Evolutionary conservation across 2,888 invertebrate species (phyloP).

Genomic region (Lithosia quadra): DNA sequence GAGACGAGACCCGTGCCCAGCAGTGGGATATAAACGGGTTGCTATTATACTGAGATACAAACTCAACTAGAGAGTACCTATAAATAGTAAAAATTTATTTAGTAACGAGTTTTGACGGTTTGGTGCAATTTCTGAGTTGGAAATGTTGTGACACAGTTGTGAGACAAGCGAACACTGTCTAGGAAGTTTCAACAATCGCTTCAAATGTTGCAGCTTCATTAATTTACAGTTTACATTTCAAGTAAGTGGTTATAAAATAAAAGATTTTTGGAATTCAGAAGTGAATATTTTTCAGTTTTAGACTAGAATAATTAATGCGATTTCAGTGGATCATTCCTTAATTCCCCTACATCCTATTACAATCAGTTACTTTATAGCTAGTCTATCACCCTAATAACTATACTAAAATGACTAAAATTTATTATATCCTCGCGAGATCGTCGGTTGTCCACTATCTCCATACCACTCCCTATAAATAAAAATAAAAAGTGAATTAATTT

Average conservation of each 20-base stretch:
- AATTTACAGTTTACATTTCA: not conserved
- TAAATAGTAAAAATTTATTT: conserved; percentile 32
- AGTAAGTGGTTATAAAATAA: not conserved
- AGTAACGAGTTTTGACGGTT: conserved; percentile 45
- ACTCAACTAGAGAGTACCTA: conserved; percentile 20
- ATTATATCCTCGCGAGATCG: too few species aligned
- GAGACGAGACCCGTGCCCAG: too few species aligned
- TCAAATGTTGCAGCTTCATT: conserved; percentile 10
- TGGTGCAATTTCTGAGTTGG: conserved; percentile 21
- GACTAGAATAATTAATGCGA: not conserved
- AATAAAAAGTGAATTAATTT: not conserved
- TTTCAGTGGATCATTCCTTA: too few species aligned
- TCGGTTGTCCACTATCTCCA: too few species aligned
- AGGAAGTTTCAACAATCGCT: conserved; percentile 20
- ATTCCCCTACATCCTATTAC: too few species aligned
- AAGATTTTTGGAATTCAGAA: not conserved
- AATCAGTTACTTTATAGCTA: too few species aligned
- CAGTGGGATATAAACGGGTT: too few species aligned
- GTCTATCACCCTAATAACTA: too few species aligned
- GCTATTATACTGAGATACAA: too few species aligned
- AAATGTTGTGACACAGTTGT: conserved; percentile 13
- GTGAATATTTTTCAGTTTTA: too few species aligned
- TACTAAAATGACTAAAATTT: too few species aligned
- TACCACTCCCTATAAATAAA: not conserved
- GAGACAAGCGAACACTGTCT: conserved; percentile 11